phyloP scores from a whole-genome alignment of 2,888 invertebrate genomes.

The Orthosia incerta region DNA sequence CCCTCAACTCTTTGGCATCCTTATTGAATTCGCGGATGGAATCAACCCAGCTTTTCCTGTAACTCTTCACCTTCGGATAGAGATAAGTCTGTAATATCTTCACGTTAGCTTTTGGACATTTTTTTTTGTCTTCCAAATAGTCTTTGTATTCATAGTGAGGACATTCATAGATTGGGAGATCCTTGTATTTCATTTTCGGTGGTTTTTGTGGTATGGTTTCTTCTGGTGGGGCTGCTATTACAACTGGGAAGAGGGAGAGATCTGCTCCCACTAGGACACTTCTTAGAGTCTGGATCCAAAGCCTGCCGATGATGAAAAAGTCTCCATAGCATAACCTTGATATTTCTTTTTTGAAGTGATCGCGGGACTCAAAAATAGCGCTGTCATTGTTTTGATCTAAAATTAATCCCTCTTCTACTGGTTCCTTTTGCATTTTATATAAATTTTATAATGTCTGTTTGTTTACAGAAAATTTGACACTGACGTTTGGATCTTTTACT shows the following conservation, averaged over 20 bases:
- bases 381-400: not conserved
- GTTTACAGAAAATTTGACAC: conserved; percentile 69
- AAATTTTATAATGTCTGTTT: conserved; percentile 46
- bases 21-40: conserved; percentile 41
- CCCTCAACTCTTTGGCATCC: conserved; percentile 37
- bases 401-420: not conserved
- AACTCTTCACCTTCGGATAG: conserved; percentile 72
- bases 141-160: conserved; percentile 81
- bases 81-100: conserved; percentile 75
- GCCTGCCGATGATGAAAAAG: conserved; percentile 73
- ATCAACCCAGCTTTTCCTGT: conserved; percentile 55
- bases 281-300: conserved; percentile 76
- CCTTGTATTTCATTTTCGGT: conserved; percentile 80
- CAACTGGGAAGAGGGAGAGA: conserved; percentile 73
- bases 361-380: conserved; percentile 58
- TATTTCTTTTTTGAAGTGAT: conserved; percentile 58
- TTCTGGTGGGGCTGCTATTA: conserved; percentile 71
- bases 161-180: conserved; percentile 78
- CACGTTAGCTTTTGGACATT: conserved; percentile 71
- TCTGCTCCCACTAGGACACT: conserved; percentile 71
- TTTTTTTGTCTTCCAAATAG: conserved; percentile 65
- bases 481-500: conserved; percentile 33
- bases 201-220: conserved; percentile 67
- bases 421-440: conserved; percentile 49
- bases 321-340: conserved; percentile 70